These are phyloP conservation scores for Acipenser transmontanus DNA, from an alignment of 2,797 vertebrate species.

Conservation along the genomic window DNA sequence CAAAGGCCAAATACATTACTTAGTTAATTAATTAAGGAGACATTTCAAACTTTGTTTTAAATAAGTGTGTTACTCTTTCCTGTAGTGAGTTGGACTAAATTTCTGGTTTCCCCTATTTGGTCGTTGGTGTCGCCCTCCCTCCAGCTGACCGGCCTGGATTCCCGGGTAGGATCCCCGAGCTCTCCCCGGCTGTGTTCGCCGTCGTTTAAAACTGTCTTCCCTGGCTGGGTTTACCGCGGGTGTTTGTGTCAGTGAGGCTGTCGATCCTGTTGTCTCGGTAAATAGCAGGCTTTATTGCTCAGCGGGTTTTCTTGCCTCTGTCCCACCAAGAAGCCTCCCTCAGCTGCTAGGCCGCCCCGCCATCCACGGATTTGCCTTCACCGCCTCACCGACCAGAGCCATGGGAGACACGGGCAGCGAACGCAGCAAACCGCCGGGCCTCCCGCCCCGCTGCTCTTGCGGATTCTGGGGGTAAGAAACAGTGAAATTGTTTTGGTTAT, in stretches of 20 bases:
- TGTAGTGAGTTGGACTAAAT: not conserved
- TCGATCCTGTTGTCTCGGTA: not conserved
- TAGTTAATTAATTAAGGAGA: too few species aligned
- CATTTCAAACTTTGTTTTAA: too few species aligned
- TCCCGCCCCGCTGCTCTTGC: constrained; percentile 64
- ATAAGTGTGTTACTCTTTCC: too few species aligned
- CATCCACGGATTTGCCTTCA: constrained; percentile 14
- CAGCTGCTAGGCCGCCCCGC: constrained; percentile 11
- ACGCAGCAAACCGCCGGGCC: constrained; percentile 61
- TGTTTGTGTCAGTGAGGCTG: not conserved
- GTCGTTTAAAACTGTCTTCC: not conserved
- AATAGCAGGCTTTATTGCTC: not conserved
- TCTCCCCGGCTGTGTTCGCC: constrained; percentile 28
- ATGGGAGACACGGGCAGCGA: constrained; percentile 68
- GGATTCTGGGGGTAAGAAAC: constrained; percentile 64
- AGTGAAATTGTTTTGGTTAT: too few species aligned
- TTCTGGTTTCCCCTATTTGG: constrained; percentile 11
- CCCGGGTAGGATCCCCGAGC: constrained; percentile 51
- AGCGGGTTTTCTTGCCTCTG: constrained; percentile 26
- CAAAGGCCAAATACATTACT: too few species aligned
- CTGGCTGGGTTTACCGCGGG: not conserved
- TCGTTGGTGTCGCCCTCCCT: constrained; percentile 54
- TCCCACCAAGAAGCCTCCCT: constrained; percentile 20
- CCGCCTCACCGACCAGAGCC: constrained; percentile 28
- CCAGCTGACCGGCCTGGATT: constrained; percentile 71